Evolutionary conservation across 2,888 invertebrate species (phyloP).

Genomic region (Nemoura dubitans): DNA sequence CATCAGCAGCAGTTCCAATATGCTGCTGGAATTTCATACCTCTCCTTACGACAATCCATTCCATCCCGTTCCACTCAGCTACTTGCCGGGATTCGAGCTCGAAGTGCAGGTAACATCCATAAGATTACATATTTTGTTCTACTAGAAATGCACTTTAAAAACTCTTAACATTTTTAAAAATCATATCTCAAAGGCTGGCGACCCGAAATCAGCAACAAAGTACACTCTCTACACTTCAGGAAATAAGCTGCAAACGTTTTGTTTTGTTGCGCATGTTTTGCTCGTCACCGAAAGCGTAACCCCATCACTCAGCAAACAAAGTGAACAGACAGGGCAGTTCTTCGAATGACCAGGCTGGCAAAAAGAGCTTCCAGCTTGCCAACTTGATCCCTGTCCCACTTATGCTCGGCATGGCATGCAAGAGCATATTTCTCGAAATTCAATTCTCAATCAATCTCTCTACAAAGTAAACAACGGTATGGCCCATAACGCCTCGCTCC

Average conservation of each 20-base stretch:
- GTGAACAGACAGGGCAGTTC: not conserved
- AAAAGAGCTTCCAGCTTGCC: not conserved
- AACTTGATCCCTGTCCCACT: not conserved
- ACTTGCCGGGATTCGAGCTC: slow-evolving; percentile 81
- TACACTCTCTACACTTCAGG: not conserved
- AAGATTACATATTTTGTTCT: not conserved
- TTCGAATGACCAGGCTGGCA: not conserved
- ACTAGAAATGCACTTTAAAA: not conserved
- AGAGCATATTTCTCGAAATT: not conserved
- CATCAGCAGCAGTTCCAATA: slow-evolving; percentile 78
- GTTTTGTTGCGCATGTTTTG: not conserved
- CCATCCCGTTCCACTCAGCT: slow-evolving; percentile 79
- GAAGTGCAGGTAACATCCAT: slow-evolving; percentile 73
- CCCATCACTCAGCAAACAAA: not conserved
- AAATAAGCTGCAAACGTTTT: not conserved
- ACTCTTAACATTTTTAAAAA: not conserved
- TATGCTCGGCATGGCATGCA: not conserved
- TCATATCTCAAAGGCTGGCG: not conserved
- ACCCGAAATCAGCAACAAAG: not conserved
- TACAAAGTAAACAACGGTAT: not conserved
- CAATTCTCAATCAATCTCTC: slow-evolving; percentile 4
- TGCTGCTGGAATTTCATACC: slow-evolving; percentile 82
- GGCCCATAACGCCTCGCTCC: not conserved
- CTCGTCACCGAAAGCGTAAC: not conserved
- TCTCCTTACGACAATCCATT: slow-evolving; percentile 84